Evolutionary conservation across 2,113 vertebrate species (phyloP).

Genomic region (Helogale parvula): DNA sequence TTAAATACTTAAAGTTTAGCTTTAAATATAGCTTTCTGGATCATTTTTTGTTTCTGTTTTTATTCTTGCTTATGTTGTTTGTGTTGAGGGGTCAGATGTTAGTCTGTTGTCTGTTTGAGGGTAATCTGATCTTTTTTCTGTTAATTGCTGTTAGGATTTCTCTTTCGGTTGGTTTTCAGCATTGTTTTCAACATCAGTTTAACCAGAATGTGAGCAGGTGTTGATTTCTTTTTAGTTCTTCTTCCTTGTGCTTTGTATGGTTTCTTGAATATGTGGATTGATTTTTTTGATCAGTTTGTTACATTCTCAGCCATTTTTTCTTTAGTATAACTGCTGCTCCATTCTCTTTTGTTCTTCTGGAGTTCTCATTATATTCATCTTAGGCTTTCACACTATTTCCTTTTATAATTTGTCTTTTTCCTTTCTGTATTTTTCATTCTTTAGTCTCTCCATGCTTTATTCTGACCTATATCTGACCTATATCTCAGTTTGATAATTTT

Average conservation of each 20-base stretch:
- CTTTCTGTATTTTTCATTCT: background rate
- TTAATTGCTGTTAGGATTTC: background rate
- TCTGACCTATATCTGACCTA: background rate
- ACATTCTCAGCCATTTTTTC: conserved; percentile 8
- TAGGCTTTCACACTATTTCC: background rate
- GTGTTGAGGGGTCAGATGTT: background rate
- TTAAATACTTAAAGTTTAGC: background rate
- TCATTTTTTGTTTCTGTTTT: background rate
- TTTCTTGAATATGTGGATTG: background rate
- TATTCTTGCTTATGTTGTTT: background rate
- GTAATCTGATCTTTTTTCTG: background rate
- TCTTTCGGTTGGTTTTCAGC: background rate
- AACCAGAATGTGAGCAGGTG: background rate
- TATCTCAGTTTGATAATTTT: background rate
- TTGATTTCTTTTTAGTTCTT: background rate
- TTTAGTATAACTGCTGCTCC: background rate
- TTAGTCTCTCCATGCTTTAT: background rate
- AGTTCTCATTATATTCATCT: background rate
- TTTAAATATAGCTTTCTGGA: background rate
- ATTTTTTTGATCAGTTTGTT: background rate
- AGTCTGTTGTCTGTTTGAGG: background rate
- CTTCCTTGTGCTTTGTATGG: background rate
- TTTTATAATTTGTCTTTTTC: background rate
- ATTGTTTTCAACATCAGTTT: background rate
- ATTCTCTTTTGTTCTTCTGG: background rate